Percentiles rank a stretch among this genome's conserved stretches.
Conservation (phyloP, 2,888 invertebrate species). For the Druceiella hillmani region DNA sequence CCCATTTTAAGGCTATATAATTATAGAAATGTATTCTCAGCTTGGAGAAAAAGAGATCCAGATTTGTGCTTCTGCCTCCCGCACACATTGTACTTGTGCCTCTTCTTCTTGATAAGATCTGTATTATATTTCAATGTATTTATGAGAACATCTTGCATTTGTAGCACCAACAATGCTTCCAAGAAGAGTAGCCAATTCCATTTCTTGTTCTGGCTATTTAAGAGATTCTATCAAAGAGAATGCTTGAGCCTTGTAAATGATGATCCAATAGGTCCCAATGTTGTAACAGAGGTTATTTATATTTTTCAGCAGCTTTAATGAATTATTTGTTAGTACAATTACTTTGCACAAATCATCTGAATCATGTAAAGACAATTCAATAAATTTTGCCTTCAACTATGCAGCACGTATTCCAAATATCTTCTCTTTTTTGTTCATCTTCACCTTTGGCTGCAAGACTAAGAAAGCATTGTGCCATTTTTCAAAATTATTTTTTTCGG, state of each 20-base stretch:
- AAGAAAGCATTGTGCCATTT: constrained; percentile 25
- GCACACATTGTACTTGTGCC: constrained; percentile 27
- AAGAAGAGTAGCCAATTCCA: constrained; percentile 36
- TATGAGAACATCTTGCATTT: constrained; percentile 31
- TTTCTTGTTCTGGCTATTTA: constrained; percentile 32
- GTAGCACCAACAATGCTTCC: constrained; percentile 32
- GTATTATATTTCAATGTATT: constrained; percentile 39
- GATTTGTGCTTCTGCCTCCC: constrained; percentile 27
- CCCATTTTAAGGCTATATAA: constrained; percentile 30
- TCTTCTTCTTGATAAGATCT: constrained; percentile 27
- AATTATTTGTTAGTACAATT: constrained; percentile 11
- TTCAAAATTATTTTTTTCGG: constrained; percentile 31
- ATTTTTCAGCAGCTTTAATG: constrained; percentile 30
- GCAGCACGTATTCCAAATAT: constrained; percentile 31
- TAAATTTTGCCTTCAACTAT: background rate
- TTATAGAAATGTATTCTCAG: constrained; percentile 35
- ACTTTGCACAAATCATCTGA: constrained; percentile 25
- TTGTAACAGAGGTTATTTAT: constrained; percentile 31
- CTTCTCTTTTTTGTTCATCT: constrained; percentile 29
- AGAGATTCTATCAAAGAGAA: constrained; percentile 29
- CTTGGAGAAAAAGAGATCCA: constrained; percentile 30
- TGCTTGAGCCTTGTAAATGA: constrained; percentile 29
- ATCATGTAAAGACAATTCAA: constrained; percentile 8
- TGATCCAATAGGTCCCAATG: constrained; percentile 29
- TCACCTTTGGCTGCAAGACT: constrained; percentile 27